Evolutionary conservation across 2,888 invertebrate species (phyloP).

Genomic region (Drosophila percnosoma): DNA sequence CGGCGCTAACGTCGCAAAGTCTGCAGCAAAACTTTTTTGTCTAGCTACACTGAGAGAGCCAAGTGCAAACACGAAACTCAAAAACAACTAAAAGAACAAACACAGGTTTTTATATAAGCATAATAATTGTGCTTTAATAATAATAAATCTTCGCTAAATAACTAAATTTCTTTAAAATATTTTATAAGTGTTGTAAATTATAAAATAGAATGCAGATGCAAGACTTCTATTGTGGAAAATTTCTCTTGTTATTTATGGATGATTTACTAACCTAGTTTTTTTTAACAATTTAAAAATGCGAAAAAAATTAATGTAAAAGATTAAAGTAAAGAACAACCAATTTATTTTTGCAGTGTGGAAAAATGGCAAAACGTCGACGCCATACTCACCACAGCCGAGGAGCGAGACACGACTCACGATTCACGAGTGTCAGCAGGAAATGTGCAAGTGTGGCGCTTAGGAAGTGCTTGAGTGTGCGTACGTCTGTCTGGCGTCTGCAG

Average conservation of each 20-base stretch:
- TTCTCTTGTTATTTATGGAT: not conserved
- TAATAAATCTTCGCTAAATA: not conserved
- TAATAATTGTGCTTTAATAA: not conserved
- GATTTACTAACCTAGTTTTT: not conserved
- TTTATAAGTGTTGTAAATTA: not conserved
- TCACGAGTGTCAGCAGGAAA: slow-evolving; percentile 50
- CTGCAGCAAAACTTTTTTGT: slow-evolving; percentile 52
- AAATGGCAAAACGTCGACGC: slow-evolving; percentile 10
- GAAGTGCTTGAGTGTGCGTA: slow-evolving; percentile 46
- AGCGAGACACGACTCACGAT: slow-evolving; percentile 34
- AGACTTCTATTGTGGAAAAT: not conserved
- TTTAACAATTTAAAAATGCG: not conserved
- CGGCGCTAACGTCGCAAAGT: slow-evolving; percentile 52
- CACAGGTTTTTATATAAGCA: not conserved
- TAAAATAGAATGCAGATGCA: not conserved
- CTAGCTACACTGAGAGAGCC: slow-evolving; percentile 29
- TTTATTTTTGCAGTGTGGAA: slow-evolving; percentile 17
- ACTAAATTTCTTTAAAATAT: not conserved
- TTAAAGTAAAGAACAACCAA: not conserved
- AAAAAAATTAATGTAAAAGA: not conserved
- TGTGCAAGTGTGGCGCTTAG: slow-evolving; percentile 58
- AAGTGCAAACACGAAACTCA: not conserved
- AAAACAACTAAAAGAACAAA: not conserved
- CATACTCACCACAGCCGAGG: slow-evolving; percentile 66
- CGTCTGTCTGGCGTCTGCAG: slow-evolving; percentile 13